Percentiles rank a stretch among this genome's conserved stretches.
phyloP scores from a whole-genome alignment of 2,113 vertebrate species.

The Trichomycterus rosablanca region DNA sequence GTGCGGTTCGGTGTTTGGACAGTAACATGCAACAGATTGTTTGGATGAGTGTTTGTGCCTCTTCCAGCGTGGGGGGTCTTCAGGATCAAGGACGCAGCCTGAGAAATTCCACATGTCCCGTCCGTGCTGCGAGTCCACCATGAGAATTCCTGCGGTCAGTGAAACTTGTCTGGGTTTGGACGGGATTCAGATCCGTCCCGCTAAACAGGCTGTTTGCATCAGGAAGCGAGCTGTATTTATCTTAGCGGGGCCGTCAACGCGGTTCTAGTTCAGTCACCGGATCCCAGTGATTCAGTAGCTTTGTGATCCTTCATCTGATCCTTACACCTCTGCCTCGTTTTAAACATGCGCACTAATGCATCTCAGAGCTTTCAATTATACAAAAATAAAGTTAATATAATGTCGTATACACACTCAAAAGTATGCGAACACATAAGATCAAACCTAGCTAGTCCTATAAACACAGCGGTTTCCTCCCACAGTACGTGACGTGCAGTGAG shows the following conservation, averaged over 20 bases:
- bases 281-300: slow-evolving; percentile 30
- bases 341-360: too few relatives aligned
- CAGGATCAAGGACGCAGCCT: slow-evolving; percentile 27
- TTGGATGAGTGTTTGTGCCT: slow-evolving; percentile 25
- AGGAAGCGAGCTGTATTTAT: slow-evolving; percentile 42
- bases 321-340: too few relatives aligned
- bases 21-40: slow-evolving; percentile 3
- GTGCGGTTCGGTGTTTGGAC: slow-evolving; percentile 35
- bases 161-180: slow-evolving; percentile 34
- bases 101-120: slow-evolving; percentile 31
- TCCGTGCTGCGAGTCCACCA: slow-evolving; percentile 22
- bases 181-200: slow-evolving; percentile 27
- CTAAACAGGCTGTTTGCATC: slow-evolving; percentile 32
- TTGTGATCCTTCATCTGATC: too few relatives aligned
- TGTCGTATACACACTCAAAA: too few relatives aligned
- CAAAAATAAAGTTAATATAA: too few relatives aligned
- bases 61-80: slow-evolving; percentile 33
- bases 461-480: too few relatives aligned
- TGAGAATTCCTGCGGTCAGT: slow-evolving; percentile 41
- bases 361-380: too few relatives aligned
- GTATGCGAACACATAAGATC: too few relatives aligned
- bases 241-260: slow-evolving; percentile 27
- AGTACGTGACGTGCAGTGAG: too few relatives aligned
- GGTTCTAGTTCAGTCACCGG: slow-evolving; percentile 29
- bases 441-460: too few relatives aligned